Evolutionary conservation across 2,113 vertebrate species (phyloP).

Genomic region (Heterochromis multidens): DNA sequence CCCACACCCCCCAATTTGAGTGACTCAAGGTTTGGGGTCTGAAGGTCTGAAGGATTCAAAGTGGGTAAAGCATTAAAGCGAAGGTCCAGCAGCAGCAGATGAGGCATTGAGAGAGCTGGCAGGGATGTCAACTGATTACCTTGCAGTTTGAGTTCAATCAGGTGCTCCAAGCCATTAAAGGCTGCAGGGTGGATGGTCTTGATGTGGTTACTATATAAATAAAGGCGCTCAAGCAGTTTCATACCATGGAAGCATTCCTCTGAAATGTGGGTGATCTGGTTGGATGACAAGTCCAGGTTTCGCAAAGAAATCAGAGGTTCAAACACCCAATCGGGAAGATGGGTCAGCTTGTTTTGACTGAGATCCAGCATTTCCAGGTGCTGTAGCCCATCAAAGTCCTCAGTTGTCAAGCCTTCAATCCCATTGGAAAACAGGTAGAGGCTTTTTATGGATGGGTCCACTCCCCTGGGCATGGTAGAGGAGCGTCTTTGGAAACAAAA

Average conservation of each 20-base stretch:
- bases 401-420: slow-evolving; percentile 76
- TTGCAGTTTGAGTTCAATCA: slow-evolving; percentile 94
- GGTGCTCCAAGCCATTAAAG: slow-evolving; percentile 80
- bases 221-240: slow-evolving; percentile 86
- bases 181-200: slow-evolving; percentile 83
- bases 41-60: slow-evolving; percentile 75
- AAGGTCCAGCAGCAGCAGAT: slow-evolving; percentile 88
- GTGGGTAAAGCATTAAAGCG: slow-evolving; percentile 82
- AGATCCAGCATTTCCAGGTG: slow-evolving; percentile 89
- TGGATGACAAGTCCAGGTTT: slow-evolving; percentile 93
- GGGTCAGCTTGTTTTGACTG: slow-evolving; percentile 89
- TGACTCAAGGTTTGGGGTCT: slow-evolving; percentile 83
- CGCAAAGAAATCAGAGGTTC: slow-evolving; percentile 81
- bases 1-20: slow-evolving; percentile 86
- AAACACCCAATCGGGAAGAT: slow-evolving; percentile 84
- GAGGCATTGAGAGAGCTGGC: slow-evolving; percentile 82
- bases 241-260: slow-evolving; percentile 87
- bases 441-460: slow-evolving; percentile 74
- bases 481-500: slow-evolving; percentile 71
- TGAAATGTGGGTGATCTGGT: slow-evolving; percentile 87
- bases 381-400: slow-evolving; percentile 80
- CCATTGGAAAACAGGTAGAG: slow-evolving; percentile 89
- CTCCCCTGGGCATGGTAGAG: slow-evolving; percentile 72
- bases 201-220: slow-evolving; percentile 88
- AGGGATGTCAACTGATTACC: slow-evolving; percentile 82